Percentiles rank a stretch among this genome's conserved stretches.
phyloP scores from a whole-genome alignment of 30 jellyfish, hydroid and myxozoan genomes.

The Aurelia aurita region DNA sequence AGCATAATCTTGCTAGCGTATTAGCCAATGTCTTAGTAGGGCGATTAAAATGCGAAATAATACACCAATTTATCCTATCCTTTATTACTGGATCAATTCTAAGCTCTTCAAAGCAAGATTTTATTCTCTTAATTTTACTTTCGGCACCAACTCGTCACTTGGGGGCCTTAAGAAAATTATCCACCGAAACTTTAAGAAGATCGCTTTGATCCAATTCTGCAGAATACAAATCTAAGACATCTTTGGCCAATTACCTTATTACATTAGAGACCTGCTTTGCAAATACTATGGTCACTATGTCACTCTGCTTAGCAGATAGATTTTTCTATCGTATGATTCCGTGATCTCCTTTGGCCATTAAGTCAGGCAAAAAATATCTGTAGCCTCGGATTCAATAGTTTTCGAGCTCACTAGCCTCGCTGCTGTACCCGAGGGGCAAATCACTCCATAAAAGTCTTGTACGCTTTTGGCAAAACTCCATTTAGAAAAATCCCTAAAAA shows the following conservation, averaged over 20 bases:
- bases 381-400: too few species aligned
- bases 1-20: constrained; percentile 63
- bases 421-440: too few species aligned
- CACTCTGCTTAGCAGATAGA: constrained; percentile 33
- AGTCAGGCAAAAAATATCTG: too few species aligned
- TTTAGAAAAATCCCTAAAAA: too few species aligned
- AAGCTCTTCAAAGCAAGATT: constrained; percentile 68
- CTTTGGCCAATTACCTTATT: constrained; percentile 39
- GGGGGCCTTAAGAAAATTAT: constrained; percentile 78
- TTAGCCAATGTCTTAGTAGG: constrained; percentile 47
- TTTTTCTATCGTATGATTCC: too few species aligned
- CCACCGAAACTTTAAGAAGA: constrained; percentile 63
- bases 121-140: constrained; percentile 55
- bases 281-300: not conserved
- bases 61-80: constrained; percentile 51
- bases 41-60: constrained; percentile 46
- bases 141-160: constrained; percentile 76
- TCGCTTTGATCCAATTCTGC: constrained; percentile 68
- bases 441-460: too few species aligned
- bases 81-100: constrained; percentile 50
- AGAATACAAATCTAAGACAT: constrained; percentile 47
- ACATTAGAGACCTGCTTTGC: constrained; percentile 15
- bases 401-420: too few species aligned
- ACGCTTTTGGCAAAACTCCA: too few species aligned
- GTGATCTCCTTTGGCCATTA: too few species aligned